Conservation (phyloP, 2,888 invertebrate species). For the Scaptomyza flava region DNA sequence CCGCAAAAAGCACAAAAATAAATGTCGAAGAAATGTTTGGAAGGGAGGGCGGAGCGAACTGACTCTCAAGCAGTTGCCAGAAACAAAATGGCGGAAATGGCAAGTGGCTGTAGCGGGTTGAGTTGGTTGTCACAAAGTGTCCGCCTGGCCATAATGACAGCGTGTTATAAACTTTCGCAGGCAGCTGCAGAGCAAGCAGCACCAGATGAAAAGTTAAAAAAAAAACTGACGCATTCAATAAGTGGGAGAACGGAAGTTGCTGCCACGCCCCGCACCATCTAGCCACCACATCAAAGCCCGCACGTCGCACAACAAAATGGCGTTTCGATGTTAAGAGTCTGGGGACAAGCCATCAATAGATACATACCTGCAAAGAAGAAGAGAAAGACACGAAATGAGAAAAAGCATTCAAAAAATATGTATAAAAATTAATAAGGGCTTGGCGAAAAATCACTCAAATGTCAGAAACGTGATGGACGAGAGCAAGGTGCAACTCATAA, state of each 20-base stretch:
- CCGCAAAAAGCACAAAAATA: constrained; percentile 74
- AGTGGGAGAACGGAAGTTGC: constrained; percentile 53
- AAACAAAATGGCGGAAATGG: constrained; percentile 57
- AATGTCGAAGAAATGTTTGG: constrained; percentile 73
- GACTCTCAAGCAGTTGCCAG: constrained; percentile 24
- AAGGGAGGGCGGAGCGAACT: no score
- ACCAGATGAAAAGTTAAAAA: constrained; percentile 59
- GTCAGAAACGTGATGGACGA: constrained; percentile 18
- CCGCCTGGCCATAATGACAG: constrained; percentile 75
- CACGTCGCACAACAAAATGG: constrained; percentile 31
- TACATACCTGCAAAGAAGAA: constrained; percentile 69
- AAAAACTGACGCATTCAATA: constrained; percentile 49
- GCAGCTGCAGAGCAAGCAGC: constrained; percentile 25
- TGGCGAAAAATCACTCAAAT: constrained; percentile 35
- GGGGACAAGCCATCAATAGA: constrained; percentile 50
- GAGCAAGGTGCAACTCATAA: constrained; percentile 11
- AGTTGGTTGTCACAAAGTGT: constrained; percentile 58
- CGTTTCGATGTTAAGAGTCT: constrained; percentile 41
- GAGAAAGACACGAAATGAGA: constrained; percentile 19
- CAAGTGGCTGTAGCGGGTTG: constrained; percentile 31
- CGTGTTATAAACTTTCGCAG: constrained; percentile 68
- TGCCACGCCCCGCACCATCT: constrained; percentile 8
- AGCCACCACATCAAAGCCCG: not conserved
- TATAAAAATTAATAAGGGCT: constrained; percentile 64
- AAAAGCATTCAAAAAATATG: constrained; percentile 15